Conservation (phyloP, 23 tunicate species). For the Oikopleura dioica region DNA sequence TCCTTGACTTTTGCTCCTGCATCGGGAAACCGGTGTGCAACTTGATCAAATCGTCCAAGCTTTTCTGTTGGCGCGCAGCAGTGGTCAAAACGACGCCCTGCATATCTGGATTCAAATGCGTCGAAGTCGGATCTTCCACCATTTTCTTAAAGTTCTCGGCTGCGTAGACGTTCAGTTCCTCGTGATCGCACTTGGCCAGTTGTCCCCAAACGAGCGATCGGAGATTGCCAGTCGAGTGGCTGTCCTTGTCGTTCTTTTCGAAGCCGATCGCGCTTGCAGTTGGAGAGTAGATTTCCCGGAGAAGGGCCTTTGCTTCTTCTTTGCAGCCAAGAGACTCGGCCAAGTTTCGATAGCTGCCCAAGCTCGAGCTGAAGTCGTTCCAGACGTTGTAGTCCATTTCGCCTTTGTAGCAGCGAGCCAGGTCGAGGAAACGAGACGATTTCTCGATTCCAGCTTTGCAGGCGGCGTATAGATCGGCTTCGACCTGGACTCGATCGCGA, state of each 20-base stretch:
- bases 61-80: constrained; percentile 25
- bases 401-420: not conserved
- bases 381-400: constrained; percentile 9
- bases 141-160: constrained; percentile 27
- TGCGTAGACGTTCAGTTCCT: constrained; percentile 36
- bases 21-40: constrained; percentile 4
- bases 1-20: constrained; percentile 58
- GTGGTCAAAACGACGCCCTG: not conserved
- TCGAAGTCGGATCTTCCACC: constrained; percentile 13
- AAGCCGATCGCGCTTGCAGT: not conserved
- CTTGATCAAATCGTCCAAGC: not conserved
- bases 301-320: not conserved
- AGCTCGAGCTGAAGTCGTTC: not conserved
- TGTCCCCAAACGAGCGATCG: constrained; percentile 42
- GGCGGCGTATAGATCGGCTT: not conserved
- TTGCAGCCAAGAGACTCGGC: not conserved
- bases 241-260: not conserved
- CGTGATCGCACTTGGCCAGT: constrained; percentile 49
- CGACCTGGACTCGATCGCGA: constrained; percentile 1
- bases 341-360: not conserved
- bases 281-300: not conserved
- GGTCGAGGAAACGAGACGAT: not conserved
- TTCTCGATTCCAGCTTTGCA: not conserved
- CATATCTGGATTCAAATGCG: not conserved
- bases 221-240: constrained; percentile 41